Conservation (phyloP, 2,113 vertebrate genomes). For the Scartelaos histophorus region DNA sequence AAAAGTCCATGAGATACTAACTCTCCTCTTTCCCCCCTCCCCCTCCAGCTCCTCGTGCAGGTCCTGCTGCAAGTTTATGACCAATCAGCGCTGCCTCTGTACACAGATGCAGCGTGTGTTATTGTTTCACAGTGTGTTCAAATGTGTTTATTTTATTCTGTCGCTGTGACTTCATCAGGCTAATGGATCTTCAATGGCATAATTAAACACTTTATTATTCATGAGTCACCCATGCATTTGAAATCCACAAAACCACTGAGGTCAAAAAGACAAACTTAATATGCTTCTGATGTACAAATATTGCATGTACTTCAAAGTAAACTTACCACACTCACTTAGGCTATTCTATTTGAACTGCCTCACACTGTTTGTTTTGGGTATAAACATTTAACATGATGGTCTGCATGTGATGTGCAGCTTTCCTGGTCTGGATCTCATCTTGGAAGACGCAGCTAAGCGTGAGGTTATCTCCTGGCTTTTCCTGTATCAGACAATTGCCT, state of each 20-base stretch:
- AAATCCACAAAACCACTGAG: neutral
- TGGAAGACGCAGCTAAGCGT: conserved; percentile 49
- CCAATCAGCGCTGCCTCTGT: conserved; percentile 47
- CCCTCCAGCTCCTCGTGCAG: conserved; percentile 26
- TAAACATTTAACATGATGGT: conserved; percentile 26
- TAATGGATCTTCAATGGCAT: conserved; percentile 5
- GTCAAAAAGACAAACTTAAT: neutral
- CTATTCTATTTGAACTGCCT: conserved; percentile 18
- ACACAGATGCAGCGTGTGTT: conserved; percentile 37
- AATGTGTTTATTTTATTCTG: conserved; percentile 38
- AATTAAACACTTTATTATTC: conserved; percentile 1
- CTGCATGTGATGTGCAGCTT: conserved; percentile 38
- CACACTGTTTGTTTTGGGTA: conserved; percentile 41
- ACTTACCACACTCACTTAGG: conserved; percentile 2
- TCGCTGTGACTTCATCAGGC: conserved; percentile 11
- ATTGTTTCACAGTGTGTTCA: conserved; percentile 18
- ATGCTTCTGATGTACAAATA: neutral
- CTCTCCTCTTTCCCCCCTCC: conserved; percentile 22
- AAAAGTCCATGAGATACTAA: conserved; percentile 56
- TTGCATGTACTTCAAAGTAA: conserved; percentile 2
- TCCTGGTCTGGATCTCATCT: conserved; percentile 33
- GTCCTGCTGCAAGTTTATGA: conserved; percentile 35
- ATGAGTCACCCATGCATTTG: neutral
- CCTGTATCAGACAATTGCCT: conserved; percentile 45
- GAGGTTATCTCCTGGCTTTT: conserved; percentile 50